Conservation (phyloP, 2,797 vertebrate species). For the Forpus xanthops region DNA sequence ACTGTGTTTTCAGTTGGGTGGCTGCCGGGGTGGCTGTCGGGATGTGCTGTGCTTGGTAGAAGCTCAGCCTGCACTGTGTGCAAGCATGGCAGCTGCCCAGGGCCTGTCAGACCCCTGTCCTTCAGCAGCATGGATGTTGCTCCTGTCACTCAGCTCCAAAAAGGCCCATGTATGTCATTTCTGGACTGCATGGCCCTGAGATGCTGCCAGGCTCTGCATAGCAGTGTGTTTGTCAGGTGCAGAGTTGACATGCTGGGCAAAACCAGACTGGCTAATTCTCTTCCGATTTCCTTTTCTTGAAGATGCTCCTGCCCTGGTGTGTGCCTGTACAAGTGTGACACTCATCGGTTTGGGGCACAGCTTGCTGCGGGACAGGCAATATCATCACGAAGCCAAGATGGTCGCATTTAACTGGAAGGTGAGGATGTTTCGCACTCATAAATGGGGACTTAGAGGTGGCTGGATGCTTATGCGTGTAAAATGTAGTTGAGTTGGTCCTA, state of each 20-base stretch:
- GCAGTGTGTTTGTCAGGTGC: not conserved
- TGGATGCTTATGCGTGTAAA: not conserved
- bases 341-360: accelerated
- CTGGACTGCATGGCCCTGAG: not conserved
- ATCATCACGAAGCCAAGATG: slow-evolving; percentile 24
- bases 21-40: not conserved
- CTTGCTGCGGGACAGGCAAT: not conserved
- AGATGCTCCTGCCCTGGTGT: not conserved
- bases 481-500: not conserved
- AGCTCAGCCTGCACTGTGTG: not conserved
- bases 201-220: not conserved
- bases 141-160: slow-evolving; percentile 10
- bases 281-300: not conserved
- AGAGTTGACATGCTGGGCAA: not conserved
- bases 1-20: not conserved
- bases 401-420: slow-evolving; percentile 77
- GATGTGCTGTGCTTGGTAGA: accelerated
- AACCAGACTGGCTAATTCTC: not conserved
- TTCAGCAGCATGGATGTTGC: not conserved
- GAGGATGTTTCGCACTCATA: not conserved
- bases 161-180: not conserved
- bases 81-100: not conserved
- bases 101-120: not conserved
- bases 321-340: not conserved
- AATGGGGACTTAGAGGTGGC: not conserved